Evolutionary conservation across 2,113 vertebrate species (phyloP).

Genomic region (Okapia johnstoni): DNA sequence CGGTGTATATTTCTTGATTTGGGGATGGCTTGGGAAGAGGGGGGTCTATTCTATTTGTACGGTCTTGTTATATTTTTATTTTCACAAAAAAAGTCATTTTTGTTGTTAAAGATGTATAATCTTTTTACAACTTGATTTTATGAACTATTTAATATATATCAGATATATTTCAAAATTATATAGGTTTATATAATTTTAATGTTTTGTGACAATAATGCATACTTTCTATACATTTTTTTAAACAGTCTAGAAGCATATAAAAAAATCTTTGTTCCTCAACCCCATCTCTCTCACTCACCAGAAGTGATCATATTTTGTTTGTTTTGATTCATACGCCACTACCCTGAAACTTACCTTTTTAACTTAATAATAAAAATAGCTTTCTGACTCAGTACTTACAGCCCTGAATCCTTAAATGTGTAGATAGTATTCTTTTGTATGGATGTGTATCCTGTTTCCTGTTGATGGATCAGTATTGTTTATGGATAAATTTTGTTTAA

Average conservation of each 20-base stretch:
- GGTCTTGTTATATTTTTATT: not conserved
- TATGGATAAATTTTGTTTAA: not conserved
- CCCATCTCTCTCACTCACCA: not conserved
- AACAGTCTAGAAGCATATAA: not conserved
- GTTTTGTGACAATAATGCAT: constrained; percentile 5
- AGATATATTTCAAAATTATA: not conserved
- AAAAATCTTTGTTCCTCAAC: not conserved
- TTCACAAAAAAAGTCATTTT: not conserved
- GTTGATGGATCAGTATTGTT: not conserved
- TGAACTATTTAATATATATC: not conserved
- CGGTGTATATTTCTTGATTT: not conserved
- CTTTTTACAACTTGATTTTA: constrained; percentile 11
- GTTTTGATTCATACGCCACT: not conserved
- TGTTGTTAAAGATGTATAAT: not conserved
- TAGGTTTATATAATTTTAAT: not conserved
- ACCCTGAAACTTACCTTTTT: not conserved
- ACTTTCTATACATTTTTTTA: not conserved
- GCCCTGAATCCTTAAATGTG: not conserved
- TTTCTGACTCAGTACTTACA: not conserved
- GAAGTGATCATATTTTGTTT: not conserved
- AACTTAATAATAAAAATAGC: not conserved
- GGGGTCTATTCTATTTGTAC: not conserved
- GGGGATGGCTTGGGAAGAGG: not conserved
- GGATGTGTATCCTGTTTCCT: constrained; percentile 17
- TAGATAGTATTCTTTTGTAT: not conserved